These are phyloP conservation scores for Micromussa lordhowensis DNA, from an alignment of 92 coral and sea anemone species.

Conservation along the genomic window DNA sequence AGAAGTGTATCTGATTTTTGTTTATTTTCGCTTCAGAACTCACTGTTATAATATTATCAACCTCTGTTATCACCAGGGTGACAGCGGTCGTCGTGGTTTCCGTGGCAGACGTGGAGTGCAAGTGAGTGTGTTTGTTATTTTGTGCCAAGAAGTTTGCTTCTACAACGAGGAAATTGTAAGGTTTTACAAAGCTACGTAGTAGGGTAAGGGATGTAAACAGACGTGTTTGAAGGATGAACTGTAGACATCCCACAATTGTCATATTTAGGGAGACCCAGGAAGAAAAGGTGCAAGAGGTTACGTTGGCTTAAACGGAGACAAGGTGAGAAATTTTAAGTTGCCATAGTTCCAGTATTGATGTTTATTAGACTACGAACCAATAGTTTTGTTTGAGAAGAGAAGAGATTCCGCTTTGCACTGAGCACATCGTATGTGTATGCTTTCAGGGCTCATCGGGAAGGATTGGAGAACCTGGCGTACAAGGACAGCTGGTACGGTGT, in stretches of 20 bases:
- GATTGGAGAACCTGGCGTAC: slow-evolving; percentile 63
- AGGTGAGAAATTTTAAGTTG: slow-evolving; percentile 27
- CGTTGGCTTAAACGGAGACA: slow-evolving; percentile 35
- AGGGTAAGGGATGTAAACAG: too few species aligned
- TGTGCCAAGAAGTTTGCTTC: not conserved
- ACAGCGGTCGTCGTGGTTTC: slow-evolving; percentile 72
- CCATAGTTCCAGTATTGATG: not conserved
- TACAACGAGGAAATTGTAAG: not conserved
- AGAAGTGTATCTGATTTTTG: not conserved
- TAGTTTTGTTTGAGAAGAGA: not conserved
- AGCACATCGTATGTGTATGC: not conserved
- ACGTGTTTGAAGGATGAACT: not conserved
- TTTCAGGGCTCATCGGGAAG: slow-evolving; percentile 57
- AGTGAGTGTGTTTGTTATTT: not conserved
- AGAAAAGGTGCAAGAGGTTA: slow-evolving; percentile 35
- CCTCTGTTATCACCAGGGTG: slow-evolving; percentile 48
- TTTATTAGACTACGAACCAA: not conserved
- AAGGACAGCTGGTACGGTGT: slow-evolving; percentile 50
- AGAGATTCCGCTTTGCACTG: not conserved
- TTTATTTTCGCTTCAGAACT: not conserved
- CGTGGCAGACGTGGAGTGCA: slow-evolving; percentile 38
- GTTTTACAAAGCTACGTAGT: not conserved
- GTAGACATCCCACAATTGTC: not conserved
- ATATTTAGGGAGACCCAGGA: slow-evolving; percentile 45
- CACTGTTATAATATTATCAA: not conserved